Percentiles rank a stretch among this genome's conserved stretches.
Conservation (phyloP, 2,888 invertebrate species). For the Apeira syringaria region DNA sequence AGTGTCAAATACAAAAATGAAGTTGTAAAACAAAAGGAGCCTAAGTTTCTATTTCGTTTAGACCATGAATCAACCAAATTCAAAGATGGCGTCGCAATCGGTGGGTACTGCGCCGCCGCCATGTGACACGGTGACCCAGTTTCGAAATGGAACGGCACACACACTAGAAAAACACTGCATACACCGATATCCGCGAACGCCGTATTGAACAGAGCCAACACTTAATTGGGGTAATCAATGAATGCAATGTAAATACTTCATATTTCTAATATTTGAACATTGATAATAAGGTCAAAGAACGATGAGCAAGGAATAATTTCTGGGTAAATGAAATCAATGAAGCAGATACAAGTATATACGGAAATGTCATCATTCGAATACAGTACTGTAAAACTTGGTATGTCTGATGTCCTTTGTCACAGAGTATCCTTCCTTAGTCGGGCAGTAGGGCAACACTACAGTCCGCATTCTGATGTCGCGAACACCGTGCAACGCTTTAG, state of each 20-base stretch:
- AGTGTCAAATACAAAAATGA: slow-evolving; percentile 15
- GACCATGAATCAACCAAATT: slow-evolving; percentile 68
- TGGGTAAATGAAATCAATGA: slow-evolving; percentile 4
- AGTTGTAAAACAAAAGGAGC: slow-evolving; percentile 10
- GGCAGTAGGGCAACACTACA: slow-evolving; percentile 50
- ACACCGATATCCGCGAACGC: slow-evolving; percentile 53
- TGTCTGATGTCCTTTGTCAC: slow-evolving; percentile 27
- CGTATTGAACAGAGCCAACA: slow-evolving; percentile 46
- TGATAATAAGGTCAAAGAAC: slow-evolving; percentile 13
- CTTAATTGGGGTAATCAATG: slow-evolving; percentile 51
- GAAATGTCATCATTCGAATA: slow-evolving; percentile 5
- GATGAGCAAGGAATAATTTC: slow-evolving; percentile 11
- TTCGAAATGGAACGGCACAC: slow-evolving; percentile 79
- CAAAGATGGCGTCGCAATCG: slow-evolving; percentile 75
- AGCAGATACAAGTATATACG: neutral
- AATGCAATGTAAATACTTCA: slow-evolving; percentile 31
- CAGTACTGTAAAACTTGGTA: slow-evolving; percentile 16
- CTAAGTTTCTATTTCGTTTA: slow-evolving; percentile 37
- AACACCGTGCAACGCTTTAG: slow-evolving; percentile 31
- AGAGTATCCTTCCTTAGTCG: slow-evolving; percentile 49
- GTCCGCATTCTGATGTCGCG: slow-evolving; percentile 61
- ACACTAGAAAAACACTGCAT: slow-evolving; percentile 66
- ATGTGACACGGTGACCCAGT: slow-evolving; percentile 80
- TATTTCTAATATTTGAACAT: slow-evolving; percentile 15
- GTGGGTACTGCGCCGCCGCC: slow-evolving; percentile 71